phyloP scores from a whole-genome alignment of 2,797 vertebrate genomes.

The Rhynchonycteris naso region DNA sequence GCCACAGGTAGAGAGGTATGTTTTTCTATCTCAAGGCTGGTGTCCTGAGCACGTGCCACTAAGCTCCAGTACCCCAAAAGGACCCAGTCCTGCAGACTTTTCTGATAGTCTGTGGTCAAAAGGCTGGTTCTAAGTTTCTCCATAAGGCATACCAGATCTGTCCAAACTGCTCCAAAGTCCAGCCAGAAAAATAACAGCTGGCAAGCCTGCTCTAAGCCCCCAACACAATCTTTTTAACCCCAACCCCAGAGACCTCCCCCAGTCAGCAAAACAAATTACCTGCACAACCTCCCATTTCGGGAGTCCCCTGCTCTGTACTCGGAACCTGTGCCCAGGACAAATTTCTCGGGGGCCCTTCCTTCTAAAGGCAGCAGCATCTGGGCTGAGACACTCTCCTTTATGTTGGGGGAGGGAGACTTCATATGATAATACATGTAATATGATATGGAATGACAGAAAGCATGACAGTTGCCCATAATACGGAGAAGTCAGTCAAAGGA shows the following conservation, averaged over 20 bases:
- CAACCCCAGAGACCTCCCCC: slow-evolving; percentile 48
- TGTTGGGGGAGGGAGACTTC: slow-evolving; percentile 85
- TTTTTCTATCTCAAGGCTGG: neutral
- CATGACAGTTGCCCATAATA: slow-evolving; percentile 91
- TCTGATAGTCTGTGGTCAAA: slow-evolving; percentile 44
- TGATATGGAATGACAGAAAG: slow-evolving; percentile 91
- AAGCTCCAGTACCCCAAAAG: neutral
- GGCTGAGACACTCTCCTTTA: slow-evolving; percentile 87
- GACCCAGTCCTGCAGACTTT: slow-evolving; percentile 25
- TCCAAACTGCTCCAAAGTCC: slow-evolving; percentile 36
- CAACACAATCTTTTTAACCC: slow-evolving; percentile 44
- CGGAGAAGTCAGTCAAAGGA: slow-evolving; percentile 91
- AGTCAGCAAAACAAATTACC: slow-evolving; percentile 85
- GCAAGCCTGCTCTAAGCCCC: slow-evolving; percentile 38
- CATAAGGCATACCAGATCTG: slow-evolving; percentile 16
- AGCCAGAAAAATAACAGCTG: slow-evolving; percentile 44
- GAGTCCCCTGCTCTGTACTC: slow-evolving; percentile 81
- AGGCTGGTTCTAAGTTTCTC: slow-evolving; percentile 63
- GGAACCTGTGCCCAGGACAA: slow-evolving; percentile 82
- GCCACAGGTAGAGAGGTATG: slow-evolving; percentile 43
- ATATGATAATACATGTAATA: slow-evolving; percentile 91
- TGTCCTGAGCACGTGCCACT: neutral
- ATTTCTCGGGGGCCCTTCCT: slow-evolving; percentile 82
- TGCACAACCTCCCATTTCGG: slow-evolving; percentile 86
- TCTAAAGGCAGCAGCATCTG: slow-evolving; percentile 88